phyloP scores from a whole-genome alignment of 2,113 vertebrate genomes.

The Poeciliopsis turrubarensis region DNA sequence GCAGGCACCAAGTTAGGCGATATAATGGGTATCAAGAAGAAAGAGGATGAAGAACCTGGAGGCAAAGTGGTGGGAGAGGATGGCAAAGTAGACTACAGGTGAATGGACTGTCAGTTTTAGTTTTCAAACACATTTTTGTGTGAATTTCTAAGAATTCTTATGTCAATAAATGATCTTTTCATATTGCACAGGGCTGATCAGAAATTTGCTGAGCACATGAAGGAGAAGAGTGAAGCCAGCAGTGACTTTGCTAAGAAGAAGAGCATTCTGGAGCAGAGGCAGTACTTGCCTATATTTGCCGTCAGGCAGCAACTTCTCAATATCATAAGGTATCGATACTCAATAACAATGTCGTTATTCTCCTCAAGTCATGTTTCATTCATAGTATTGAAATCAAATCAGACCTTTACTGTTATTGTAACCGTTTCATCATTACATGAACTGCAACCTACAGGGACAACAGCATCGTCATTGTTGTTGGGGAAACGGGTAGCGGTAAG shows the following conservation, averaged over 20 bases:
- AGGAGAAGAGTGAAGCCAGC: slow-evolving; percentile 92
- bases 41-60: slow-evolving; percentile 83
- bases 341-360: background rate
- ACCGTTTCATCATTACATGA: background rate
- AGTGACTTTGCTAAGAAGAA: slow-evolving; percentile 98
- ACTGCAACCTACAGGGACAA: slow-evolving; percentile 85
- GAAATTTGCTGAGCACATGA: slow-evolving; percentile 99
- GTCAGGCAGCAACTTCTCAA: slow-evolving; percentile 96
- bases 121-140: background rate
- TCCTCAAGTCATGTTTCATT: background rate
- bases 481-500: slow-evolving; percentile 97
- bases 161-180: slow-evolving; percentile 1
- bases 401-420: background rate
- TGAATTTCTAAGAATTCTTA: background rate
- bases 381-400: background rate
- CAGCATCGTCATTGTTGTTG: slow-evolving; percentile 98
- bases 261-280: slow-evolving; percentile 92
- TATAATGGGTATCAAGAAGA: slow-evolving; percentile 97
- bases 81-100: slow-evolving; percentile 97
- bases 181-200: slow-evolving; percentile 87
- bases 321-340: slow-evolving; percentile 87
- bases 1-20: slow-evolving; percentile 98
- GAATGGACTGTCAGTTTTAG: slow-evolving; percentile 10
- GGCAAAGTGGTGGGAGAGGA: slow-evolving; percentile 86
- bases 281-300: slow-evolving; percentile 96